Percentiles rank a stretch among this genome's conserved stretches.
Conservation (phyloP, 2,797 vertebrate species). For the Pipistrellus pygmaeus region DNA sequence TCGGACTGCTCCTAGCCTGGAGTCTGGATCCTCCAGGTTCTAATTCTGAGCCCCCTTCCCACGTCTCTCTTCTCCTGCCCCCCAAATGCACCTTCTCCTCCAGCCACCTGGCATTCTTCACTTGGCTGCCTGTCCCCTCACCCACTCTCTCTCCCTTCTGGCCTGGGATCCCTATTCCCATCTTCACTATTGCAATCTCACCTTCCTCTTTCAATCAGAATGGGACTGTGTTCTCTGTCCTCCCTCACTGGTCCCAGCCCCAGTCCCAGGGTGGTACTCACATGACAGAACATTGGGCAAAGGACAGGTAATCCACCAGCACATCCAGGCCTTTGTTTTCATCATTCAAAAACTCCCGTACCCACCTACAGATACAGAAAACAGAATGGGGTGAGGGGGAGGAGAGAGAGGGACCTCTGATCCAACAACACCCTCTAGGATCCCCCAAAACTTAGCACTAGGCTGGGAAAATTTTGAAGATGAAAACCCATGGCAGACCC, state of each 20-base stretch:
- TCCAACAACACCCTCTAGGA: neutral
- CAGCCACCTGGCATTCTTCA: neutral
- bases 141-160: neutral
- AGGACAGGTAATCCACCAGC: constrained; percentile 98
- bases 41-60: neutral
- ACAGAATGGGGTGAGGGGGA: neutral
- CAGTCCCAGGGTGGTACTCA: constrained; percentile 88
- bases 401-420: neutral
- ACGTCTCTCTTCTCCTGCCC: neutral
- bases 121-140: neutral
- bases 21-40: neutral
- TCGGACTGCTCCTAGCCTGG: neutral
- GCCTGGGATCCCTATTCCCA: neutral
- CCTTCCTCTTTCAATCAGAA: constrained; percentile 24
- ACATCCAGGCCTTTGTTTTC: constrained; percentile 97
- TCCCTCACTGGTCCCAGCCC: neutral
- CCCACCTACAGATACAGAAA: constrained; percentile 92
- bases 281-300: constrained; percentile 97
- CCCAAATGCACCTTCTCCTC: neutral
- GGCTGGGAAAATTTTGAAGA: constrained; percentile 21
- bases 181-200: neutral
- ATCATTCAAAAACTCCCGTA: constrained; percentile 97
- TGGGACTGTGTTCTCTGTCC: neutral
- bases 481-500: neutral
- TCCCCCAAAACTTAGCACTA: neutral